Evolutionary conservation across 2,113 vertebrate species (phyloP), one percentile per base, ranked within the genome.

Genomic region (Gavia stellata): DNA sequence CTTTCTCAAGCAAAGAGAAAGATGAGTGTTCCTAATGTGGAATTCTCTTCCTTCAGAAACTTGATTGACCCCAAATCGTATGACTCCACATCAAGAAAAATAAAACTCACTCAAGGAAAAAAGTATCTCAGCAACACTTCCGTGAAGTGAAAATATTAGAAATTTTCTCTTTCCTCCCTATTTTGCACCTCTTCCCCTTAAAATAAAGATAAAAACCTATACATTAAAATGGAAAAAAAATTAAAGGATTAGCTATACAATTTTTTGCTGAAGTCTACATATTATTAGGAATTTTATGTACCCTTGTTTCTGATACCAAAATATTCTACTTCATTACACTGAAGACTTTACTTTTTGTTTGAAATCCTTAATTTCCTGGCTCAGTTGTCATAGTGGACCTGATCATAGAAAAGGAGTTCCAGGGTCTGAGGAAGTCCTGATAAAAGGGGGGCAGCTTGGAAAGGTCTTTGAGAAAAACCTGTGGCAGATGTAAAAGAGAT

Each of bases 11-110:
- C 63, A 84, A 91, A 85, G 42, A 89, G 59, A 91, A 86, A 83
- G 58, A 93, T 28, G 55, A 55, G 40, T 67, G 38, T 95, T 90
- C 81, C 66, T 90, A 77, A 92, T 89, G 74, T 53, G 19, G 29
- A 79, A 91, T 96, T 68, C 26, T 93, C n/a, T 88, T 91, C 28
- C 74, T 88, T 94, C 26, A 66, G 86, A 95, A 97, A 96, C 91
- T 81, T 80, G 75, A 38, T 11, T 96, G 90, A 91, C 88, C 90
- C 26, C 62, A 89, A 95, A 89, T 74, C 62, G 87, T 86, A 38
- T 23, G 45, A 59, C 36, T 92, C 10, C 50, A 55, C 15, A 71
- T 86, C 63, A 94, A 85, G 71, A 89, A 91, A 95, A 88, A 81
- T 84, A 88, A 91, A 94, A 91, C 24, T 88, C 45, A 62, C 70